Base-by-base conservation (phyloP, 2,797 vertebrate species). In the Cossypha dichroa region DNA sequence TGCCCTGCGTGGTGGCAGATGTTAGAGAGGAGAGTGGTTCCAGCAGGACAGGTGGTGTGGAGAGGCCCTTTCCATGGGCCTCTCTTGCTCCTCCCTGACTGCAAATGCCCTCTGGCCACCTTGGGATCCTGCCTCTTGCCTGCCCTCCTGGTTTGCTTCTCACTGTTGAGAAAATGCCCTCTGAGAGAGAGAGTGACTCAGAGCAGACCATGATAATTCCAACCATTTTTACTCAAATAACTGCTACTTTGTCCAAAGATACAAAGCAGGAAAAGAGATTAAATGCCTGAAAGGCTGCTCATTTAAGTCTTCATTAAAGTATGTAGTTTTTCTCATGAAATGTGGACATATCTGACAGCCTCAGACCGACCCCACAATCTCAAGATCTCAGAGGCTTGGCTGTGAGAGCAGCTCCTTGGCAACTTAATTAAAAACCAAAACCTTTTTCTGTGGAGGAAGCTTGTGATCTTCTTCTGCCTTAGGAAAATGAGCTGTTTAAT, bases 401-500 rank as follows among this genome's bases (percentile, higher is more conserved):
- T 95, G 68, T 86, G 52, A 67, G n/a, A 88, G 25, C 38, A 81
- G 45, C 28, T 88, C 49, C 88, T 91, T 84, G 69, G 75, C 56
- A 95, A 88, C 72, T 88, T 91, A 82, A 92, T 92, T 96, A 94
- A 84, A 92, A 94, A n/a, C 7, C 10, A 18, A 92, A 89, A 23
- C 54, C 29, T 82, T 94, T 84, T 90, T 62, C 77, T 89, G 74
- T 68, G 82, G 84, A 89, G 74, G 86, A 93, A 96, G 70, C 85
- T 88, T 94, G 75, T 95, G 91, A 94, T 88, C 54, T 94, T 85
- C 64, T 91, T 88, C 88, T 94, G 80, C 80, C 77, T 86, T 81
- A 91, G 77, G 76, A 94, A 94, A 94, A 75, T 1, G 20, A 91
- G 58, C 77, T 91, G 89, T 92, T 93, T 96, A 94, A 94, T 94